These are phyloP conservation scores for Athene noctua DNA, from an alignment of 2,113 vertebrate species.

Conservation along the genomic window DNA sequence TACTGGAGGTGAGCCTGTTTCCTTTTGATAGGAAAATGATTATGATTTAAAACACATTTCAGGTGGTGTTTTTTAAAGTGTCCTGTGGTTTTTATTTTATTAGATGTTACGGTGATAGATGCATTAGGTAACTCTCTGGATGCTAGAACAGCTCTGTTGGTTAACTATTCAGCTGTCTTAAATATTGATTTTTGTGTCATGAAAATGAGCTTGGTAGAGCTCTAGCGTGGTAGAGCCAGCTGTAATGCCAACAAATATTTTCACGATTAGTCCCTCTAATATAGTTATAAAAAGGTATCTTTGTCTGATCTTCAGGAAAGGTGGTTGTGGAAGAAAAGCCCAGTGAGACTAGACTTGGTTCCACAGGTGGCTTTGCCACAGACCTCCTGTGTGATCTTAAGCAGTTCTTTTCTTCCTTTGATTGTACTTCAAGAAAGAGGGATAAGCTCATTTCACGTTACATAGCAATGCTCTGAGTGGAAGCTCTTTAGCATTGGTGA, in stretches of 20 bases:
- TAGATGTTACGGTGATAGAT: not conserved
- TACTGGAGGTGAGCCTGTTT: constrained; percentile 92
- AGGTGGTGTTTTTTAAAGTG: not conserved
- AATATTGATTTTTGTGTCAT: not conserved
- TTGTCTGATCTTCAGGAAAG: not conserved
- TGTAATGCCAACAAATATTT: not conserved
- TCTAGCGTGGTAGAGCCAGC: not conserved
- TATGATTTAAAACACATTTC: not conserved
- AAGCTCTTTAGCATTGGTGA: not conserved
- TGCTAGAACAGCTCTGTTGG: not conserved
- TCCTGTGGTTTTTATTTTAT: not conserved
- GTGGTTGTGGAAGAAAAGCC: not conserved
- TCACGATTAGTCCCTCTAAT: not conserved
- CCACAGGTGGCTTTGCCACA: not conserved
- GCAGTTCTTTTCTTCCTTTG: not conserved
- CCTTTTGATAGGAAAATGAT: not conserved
- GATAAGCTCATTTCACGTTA: not conserved
- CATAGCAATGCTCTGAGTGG: not conserved
- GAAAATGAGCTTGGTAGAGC: not conserved
- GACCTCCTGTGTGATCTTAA: not conserved
- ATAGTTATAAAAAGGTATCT: not conserved
- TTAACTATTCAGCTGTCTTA: not conserved
- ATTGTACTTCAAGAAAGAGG: not conserved
- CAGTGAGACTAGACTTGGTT: not conserved
- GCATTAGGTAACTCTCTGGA: not conserved